These are phyloP conservation scores for Exocentrus adspersus DNA, from an alignment of 2,888 invertebrate species.

Conservation along the genomic window DNA sequence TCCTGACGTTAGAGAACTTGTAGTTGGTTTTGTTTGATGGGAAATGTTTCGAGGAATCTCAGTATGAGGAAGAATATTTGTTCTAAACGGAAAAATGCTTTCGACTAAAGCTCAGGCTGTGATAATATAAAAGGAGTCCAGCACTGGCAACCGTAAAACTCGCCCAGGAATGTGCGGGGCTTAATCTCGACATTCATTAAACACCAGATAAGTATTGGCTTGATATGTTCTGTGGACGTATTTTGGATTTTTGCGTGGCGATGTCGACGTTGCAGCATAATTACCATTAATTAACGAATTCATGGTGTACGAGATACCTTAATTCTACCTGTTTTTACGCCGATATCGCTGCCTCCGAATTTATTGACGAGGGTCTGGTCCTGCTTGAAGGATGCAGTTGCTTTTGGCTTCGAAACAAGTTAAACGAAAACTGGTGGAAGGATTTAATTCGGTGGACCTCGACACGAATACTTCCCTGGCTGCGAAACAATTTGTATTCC, in stretches of 20 bases:
- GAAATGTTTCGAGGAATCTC: too few species aligned
- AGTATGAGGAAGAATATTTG: too few species aligned
- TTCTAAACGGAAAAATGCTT: too few species aligned
- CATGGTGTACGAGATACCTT: slow-evolving; percentile 32
- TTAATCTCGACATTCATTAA: slow-evolving; percentile 34
- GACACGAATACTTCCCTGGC: not conserved
- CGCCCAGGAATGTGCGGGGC: slow-evolving; percentile 29
- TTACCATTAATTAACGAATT: slow-evolving; percentile 36
- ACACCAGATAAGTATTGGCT: slow-evolving; percentile 26
- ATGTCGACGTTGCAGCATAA: slow-evolving; percentile 9
- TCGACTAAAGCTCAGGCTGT: too few species aligned
- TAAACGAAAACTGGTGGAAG: too few species aligned
- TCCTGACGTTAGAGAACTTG: too few species aligned
- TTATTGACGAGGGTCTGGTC: not conserved
- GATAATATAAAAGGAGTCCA: too few species aligned
- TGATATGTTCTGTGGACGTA: slow-evolving; percentile 21
- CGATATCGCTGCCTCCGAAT: not conserved
- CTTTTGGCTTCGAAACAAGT: too few species aligned
- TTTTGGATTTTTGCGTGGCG: slow-evolving; percentile 27
- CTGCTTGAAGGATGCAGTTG: too few species aligned
- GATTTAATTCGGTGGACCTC: too few species aligned
- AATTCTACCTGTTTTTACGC: slow-evolving; percentile 31
- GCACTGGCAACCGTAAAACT: slow-evolving; percentile 24
- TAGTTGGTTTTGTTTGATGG: too few species aligned
- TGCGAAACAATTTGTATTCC: not conserved